These are phyloP conservation scores for Drosophila quadrilineata DNA, from an alignment of 1,140 invertebrate genomes.

Conservation along the genomic window DNA sequence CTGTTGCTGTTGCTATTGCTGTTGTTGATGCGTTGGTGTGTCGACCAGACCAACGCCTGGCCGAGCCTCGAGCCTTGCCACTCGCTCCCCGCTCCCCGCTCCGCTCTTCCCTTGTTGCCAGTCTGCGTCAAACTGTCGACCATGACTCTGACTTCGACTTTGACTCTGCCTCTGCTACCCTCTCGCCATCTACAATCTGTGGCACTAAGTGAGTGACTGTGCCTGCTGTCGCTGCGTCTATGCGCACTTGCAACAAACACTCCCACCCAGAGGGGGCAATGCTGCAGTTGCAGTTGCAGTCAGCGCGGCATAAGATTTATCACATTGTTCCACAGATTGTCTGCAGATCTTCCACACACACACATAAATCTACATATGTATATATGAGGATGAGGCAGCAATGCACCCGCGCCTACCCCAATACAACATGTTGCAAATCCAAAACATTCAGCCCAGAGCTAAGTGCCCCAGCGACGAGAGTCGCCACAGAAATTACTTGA, in stretches of 20 bases:
- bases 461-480: slow-evolving; percentile 36
- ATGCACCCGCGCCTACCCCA: slow-evolving; percentile 74
- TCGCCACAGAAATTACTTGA: neutral
- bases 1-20: slow-evolving; percentile 27
- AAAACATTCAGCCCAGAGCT: slow-evolving; percentile 31
- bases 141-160: slow-evolving; percentile 6
- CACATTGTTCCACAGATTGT: slow-evolving; percentile 80
- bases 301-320: slow-evolving; percentile 68
- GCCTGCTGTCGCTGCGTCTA: slow-evolving; percentile 4
- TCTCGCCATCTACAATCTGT: too few species aligned
- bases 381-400: slow-evolving; percentile 26
- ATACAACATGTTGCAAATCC: slow-evolving; percentile 23
- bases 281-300: slow-evolving; percentile 54
- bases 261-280: slow-evolving; percentile 69
- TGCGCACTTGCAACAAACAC: slow-evolving; percentile 54
- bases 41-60: slow-evolving; percentile 50
- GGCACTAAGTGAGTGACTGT: neutral
- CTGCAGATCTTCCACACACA: slow-evolving; percentile 66
- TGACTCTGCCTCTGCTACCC: neutral
- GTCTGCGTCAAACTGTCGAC: slow-evolving; percentile 2
- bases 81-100: too few species aligned
- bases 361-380: slow-evolving; percentile 2
- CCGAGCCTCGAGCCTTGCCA: slow-evolving; percentile 15
- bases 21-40: slow-evolving; percentile 64
- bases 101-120: slow-evolving; percentile 2